phyloP scores from a whole-genome alignment of 1,140 invertebrate species.

The Tetramorium alpestre region DNA sequence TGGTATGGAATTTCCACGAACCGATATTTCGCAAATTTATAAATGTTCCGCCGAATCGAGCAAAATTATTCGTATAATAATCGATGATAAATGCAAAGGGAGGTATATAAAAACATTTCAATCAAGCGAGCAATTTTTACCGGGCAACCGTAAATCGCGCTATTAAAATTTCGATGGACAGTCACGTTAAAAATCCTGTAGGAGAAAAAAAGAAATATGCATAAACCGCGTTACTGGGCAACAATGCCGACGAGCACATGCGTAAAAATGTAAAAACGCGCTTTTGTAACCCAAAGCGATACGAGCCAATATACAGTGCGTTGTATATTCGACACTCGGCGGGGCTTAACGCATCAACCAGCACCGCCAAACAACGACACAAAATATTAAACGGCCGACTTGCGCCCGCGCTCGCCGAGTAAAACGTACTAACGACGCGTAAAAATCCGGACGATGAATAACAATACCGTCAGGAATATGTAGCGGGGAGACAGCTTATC shows the following conservation, averaged over 20 bases:
- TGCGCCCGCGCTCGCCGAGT: slow-evolving; percentile 15
- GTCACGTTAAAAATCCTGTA: background rate
- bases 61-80: slow-evolving; percentile 40
- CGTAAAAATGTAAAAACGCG: slow-evolving; percentile 55
- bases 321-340: slow-evolving; percentile 57
- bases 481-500: slow-evolving; percentile 4
- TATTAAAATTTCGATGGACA: slow-evolving; percentile 15
- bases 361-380: slow-evolving; percentile 36
- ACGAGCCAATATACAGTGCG: slow-evolving; percentile 43
- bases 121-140: slow-evolving; percentile 31
- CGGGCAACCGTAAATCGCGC: slow-evolving; percentile 20
- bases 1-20: background rate
- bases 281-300: slow-evolving; percentile 59
- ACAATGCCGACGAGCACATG: slow-evolving; percentile 35
- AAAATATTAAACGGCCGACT: slow-evolving; percentile 55
- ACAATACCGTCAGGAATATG: slow-evolving; percentile 26
- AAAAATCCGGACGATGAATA: slow-evolving; percentile 49
- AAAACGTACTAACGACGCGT: slow-evolving; percentile 56
- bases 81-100: slow-evolving; percentile 1
- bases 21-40: background rate
- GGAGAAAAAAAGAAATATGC: slow-evolving; percentile 1
- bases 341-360: slow-evolving; percentile 43
- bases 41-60: background rate
- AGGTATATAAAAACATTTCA: slow-evolving; percentile 41
- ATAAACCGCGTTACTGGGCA: slow-evolving; percentile 47